Conservation (phyloP, 2,888 invertebrate genomes). For the Molorchus minor region DNA sequence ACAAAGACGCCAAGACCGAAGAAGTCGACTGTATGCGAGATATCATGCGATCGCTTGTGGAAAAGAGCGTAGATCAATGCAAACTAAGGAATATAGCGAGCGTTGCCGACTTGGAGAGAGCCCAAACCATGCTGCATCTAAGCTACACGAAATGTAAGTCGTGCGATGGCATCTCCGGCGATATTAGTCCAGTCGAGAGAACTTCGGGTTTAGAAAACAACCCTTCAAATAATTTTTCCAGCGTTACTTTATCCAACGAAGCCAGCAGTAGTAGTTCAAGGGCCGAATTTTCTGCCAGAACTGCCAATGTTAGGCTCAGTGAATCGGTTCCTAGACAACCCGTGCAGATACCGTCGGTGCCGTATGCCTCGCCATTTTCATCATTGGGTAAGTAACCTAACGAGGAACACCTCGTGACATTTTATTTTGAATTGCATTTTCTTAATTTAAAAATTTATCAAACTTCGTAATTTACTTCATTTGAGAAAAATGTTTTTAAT, state of each 20-base stretch:
- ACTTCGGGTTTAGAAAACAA: not conserved
- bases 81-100: constrained; percentile 62
- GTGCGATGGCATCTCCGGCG: constrained; percentile 43
- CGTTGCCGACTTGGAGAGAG: constrained; percentile 64
- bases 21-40: constrained; percentile 51
- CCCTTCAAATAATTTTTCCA: constrained; percentile 25
- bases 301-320: constrained; percentile 16
- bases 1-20: constrained; percentile 48
- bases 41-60: constrained; percentile 61
- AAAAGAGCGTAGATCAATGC: constrained; percentile 63
- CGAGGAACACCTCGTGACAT: no score
- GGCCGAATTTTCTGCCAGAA: not conserved
- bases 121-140: constrained; percentile 62
- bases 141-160: constrained; percentile 58
- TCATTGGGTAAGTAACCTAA: constrained; percentile 28
- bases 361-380: constrained; percentile 31
- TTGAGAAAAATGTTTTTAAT: no score
- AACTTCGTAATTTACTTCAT: no score
- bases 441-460: no score
- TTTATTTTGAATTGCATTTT: no score
- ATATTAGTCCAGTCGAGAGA: not conserved
- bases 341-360: constrained; percentile 43
- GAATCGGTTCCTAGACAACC: constrained; percentile 49
- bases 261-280: not conserved
- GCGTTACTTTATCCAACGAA: constrained; percentile 6